These are phyloP conservation scores for Eristalis pertinax DNA, from an alignment of 2,888 invertebrate genomes.

Conservation along the genomic window DNA sequence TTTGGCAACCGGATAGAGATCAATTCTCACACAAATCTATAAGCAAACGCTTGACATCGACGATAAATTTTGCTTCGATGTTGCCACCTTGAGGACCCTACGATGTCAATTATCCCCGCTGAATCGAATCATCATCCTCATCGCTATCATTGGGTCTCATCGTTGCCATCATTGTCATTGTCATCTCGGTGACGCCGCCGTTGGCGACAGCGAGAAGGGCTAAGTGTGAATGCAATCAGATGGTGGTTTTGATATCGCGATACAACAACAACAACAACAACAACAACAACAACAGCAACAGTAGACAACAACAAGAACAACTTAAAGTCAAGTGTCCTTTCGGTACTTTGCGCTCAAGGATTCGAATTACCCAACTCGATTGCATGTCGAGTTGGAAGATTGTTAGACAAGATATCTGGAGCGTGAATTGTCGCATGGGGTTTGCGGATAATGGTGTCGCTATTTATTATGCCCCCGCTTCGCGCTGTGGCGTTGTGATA, in stretches of 20 bases:
- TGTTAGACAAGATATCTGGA: slow-evolving; percentile 23
- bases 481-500: not conserved
- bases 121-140: slow-evolving; percentile 11
- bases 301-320: not conserved
- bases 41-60: not conserved
- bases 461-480: slow-evolving; percentile 20
- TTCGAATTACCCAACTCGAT: slow-evolving; percentile 29
- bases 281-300: not conserved
- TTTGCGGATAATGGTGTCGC: slow-evolving; percentile 36
- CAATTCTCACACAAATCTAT: not conserved
- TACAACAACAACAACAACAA: not conserved
- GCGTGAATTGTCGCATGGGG: slow-evolving; percentile 36
- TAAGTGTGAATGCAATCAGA: not conserved
- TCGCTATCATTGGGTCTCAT: not conserved
- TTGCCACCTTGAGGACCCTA: slow-evolving; percentile 30
- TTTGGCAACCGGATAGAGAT: not conserved
- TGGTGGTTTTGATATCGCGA: not conserved
- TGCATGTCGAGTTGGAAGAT: slow-evolving; percentile 31
- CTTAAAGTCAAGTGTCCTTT: not conserved
- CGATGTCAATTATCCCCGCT: slow-evolving; percentile 42
- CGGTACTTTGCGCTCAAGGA: not conserved
- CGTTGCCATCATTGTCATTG: not conserved
- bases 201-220: not conserved
- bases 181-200: not conserved
- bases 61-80: slow-evolving; percentile 10